Evolutionary conservation across 1,140 invertebrate species (phyloP), one percentile per base, ranked within the genome.

Genomic region (Globodera ellingtonae): DNA sequence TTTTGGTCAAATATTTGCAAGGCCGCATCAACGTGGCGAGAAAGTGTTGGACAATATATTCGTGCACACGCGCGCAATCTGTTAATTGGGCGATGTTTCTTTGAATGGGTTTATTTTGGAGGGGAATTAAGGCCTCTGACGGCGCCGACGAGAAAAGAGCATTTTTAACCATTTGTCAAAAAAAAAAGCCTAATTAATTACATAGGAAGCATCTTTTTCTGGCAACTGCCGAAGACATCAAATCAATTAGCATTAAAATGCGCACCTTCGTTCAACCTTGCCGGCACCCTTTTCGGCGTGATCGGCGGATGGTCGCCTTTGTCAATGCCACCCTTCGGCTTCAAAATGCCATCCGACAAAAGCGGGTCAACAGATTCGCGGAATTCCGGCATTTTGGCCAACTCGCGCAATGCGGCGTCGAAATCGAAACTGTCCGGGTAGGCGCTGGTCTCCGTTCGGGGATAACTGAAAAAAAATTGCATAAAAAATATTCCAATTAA

Each of bases 241-340:
- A 35, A 35, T 35, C 56, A 5, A 5, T 59, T 24, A 24, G 24
- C 24, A 24, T 62, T 6, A 62, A 18, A 62, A 13, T 15, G 13
- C 18, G 13, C 18, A 98, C 91, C 82, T 96, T 94, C 47, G 92
- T 92, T 84, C 93, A 93, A 0, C 92, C 92, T 4, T 93, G 95
- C 81, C 15, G 79, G 79, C 13, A 93, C 86, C 89, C 94, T 94
- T 93, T 97, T 96, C 0, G 98, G 98, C 4, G 97, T 99, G 79
- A 99, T 99, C 3, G 98, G 98, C 24, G 98, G 98, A 93, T 99
- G 98, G 90, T 99, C 97, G 7, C 97, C 97, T 52, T 93, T 96
- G 91, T 99, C 96, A 80, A 93, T 92, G 0, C 97, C 97, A 89
- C 66, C 66, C 48, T 81, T 82, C 24, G 88, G 88, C 10, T 76